Percentiles rank a stretch among this genome's conserved stretches.
Conservation (phyloP, 1,140 invertebrate species). For the Tetraneura akinire region DNA sequence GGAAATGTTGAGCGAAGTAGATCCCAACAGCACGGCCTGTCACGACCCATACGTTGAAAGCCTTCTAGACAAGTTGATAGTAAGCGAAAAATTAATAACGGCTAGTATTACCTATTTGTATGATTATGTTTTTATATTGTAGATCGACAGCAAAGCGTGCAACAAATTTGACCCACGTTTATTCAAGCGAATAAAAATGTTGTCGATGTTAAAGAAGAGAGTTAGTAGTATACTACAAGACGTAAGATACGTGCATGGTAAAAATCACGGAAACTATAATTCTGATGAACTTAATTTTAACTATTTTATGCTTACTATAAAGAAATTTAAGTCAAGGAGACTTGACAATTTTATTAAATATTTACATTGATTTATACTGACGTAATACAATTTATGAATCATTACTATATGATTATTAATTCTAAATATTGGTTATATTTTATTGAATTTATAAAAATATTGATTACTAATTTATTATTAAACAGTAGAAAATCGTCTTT, state of each 20-base stretch:
- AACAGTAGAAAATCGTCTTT: no score
- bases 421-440: no score
- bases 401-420: no score
- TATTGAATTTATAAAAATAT: no score
- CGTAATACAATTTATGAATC: no score
- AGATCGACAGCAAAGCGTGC: not conserved
- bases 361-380: no score
- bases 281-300: no score
- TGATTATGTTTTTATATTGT: not conserved
- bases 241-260: not conserved
- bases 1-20: constrained; percentile 25
- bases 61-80: constrained; percentile 10
- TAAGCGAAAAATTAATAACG: not conserved
- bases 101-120: not conserved
- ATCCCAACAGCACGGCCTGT: constrained; percentile 33
- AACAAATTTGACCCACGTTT: not conserved
- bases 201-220: constrained; percentile 30
- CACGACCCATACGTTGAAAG: constrained; percentile 19
- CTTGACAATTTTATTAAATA: no score
- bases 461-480: no score
- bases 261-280: no score
- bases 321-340: no score
- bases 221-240: constrained; percentile 20
- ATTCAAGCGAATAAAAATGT: constrained; percentile 37
- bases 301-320: no score